Evolutionary conservation across 2,888 invertebrate species (phyloP).

Genomic region (Ectropis crepuscularia): DNA sequence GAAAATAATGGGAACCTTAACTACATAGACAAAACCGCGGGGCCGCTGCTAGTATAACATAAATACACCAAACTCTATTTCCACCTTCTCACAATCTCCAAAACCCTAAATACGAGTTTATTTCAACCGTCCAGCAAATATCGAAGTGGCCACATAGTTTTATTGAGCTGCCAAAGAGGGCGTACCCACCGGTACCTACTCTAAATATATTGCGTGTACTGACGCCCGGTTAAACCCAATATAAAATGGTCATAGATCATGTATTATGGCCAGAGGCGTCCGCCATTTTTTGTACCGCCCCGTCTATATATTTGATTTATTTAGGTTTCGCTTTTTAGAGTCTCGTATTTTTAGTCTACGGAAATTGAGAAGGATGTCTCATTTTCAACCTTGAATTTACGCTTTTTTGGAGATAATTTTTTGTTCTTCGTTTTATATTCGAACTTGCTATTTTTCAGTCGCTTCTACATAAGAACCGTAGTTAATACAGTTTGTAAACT

Average conservation of each 20-base stretch:
- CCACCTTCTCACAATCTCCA: not conserved
- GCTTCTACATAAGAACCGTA: too few species aligned
- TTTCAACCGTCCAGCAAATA: slow-evolving; percentile 9
- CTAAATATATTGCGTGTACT: slow-evolving; percentile 65
- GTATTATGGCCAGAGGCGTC: slow-evolving; percentile 39
- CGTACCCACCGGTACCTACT: slow-evolving; percentile 57
- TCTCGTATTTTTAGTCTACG: not conserved
- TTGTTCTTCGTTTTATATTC: too few species aligned
- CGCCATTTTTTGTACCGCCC: slow-evolving; percentile 36
- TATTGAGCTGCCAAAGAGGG: slow-evolving; percentile 49
- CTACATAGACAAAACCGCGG: too few species aligned
- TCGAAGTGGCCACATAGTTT: slow-evolving; percentile 45
- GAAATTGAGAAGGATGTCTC: not conserved
- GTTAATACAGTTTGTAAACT: too few species aligned
- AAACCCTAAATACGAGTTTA: slow-evolving; percentile 7
- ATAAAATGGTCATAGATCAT: slow-evolving; percentile 55
- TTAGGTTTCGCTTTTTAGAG: slow-evolving; percentile 28
- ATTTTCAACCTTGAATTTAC: too few species aligned
- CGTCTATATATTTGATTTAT: slow-evolving; percentile 38
- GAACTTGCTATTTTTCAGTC: too few species aligned
- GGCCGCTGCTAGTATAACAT: too few species aligned
- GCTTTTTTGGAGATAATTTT: too few species aligned
- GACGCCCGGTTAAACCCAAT: slow-evolving; percentile 60
- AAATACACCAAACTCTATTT: not conserved
- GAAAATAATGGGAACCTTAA: too few species aligned